A percentile compares a stretch with the other conserved stretches of the same genome.
phyloP scores from a whole-genome alignment of 2,113 vertebrate genomes.

The Myiagra hebetior region DNA sequence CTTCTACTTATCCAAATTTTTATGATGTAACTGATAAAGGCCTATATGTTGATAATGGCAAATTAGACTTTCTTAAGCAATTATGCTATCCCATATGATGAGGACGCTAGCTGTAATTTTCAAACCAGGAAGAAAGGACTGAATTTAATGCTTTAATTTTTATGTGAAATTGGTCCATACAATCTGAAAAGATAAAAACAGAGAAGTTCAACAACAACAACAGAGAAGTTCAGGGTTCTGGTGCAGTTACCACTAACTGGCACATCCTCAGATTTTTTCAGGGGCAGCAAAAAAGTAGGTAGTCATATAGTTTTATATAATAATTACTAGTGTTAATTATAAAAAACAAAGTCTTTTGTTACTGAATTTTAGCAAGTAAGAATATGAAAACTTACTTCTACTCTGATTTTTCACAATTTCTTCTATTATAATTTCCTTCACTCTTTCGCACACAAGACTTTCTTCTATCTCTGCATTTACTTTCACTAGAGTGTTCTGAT shows the following conservation, averaged over 20 bases:
- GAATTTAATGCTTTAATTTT: not conserved
- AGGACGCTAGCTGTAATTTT: not conserved
- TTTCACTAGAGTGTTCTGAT: conserved; percentile 79
- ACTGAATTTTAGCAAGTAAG: not conserved
- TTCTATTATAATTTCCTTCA: conserved; percentile 75
- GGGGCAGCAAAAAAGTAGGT: not conserved
- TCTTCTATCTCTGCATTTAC: conserved; percentile 80
- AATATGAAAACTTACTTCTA: conserved; percentile 71
- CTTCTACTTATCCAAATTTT: not conserved
- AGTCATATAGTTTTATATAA: not conserved
- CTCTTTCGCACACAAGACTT: conserved; percentile 64
- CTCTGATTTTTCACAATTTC: conserved; percentile 63
- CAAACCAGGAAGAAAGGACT: not conserved
- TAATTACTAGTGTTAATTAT: not conserved
- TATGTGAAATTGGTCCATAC: not conserved
- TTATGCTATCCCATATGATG: not conserved
- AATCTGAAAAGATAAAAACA: not conserved
- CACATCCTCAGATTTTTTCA: not conserved
- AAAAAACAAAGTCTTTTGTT: not conserved
- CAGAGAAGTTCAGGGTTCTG: not conserved
- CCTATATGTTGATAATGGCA: not conserved
- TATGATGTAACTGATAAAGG: not conserved
- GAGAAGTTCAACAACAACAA: too few species aligned
- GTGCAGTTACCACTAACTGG: not conserved
- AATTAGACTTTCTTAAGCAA: not conserved